phyloP scores from a whole-genome alignment of 2,888 invertebrate species.

The Harpalus rufipes region DNA sequence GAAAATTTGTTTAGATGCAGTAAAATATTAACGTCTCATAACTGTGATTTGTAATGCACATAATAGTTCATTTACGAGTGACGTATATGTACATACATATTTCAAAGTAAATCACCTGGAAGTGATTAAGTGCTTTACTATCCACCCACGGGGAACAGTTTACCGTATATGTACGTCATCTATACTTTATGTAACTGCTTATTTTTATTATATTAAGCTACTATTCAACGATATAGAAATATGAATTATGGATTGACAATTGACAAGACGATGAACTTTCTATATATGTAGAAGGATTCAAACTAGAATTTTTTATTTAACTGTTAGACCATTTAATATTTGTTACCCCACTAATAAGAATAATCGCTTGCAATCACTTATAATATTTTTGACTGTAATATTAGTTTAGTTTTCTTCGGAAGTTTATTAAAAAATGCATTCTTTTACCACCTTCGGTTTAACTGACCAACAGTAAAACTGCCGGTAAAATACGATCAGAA shows the following conservation, averaged over 20 bases:
- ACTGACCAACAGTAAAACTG: no score
- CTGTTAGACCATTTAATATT: no score
- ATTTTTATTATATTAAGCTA: background rate
- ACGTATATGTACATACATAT: background rate
- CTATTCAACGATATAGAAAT: background rate
- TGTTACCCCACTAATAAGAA: no score
- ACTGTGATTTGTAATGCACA: background rate
- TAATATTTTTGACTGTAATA: no score
- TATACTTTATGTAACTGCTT: background rate
- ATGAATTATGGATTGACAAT: background rate
- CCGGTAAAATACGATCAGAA: no score
- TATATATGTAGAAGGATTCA: no score
- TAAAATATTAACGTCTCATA: background rate
- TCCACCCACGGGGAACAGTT: background rate
- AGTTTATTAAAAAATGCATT: no score
- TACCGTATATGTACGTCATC: background rate
- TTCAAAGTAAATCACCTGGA: background rate
- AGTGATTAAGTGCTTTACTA: slow-evolving; percentile 2
- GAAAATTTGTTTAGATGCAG: background rate
- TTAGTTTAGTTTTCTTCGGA: no score
- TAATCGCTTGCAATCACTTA: no score
- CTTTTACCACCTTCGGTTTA: no score
- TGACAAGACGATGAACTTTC: background rate
- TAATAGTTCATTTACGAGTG: slow-evolving; percentile 6
- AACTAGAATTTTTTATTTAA: no score